Percentiles rank a stretch among this genome's conserved stretches.
Evolutionary conservation across 2,797 vertebrate genomes (phyloP).

Genomic region (Gila robusta): DNA sequence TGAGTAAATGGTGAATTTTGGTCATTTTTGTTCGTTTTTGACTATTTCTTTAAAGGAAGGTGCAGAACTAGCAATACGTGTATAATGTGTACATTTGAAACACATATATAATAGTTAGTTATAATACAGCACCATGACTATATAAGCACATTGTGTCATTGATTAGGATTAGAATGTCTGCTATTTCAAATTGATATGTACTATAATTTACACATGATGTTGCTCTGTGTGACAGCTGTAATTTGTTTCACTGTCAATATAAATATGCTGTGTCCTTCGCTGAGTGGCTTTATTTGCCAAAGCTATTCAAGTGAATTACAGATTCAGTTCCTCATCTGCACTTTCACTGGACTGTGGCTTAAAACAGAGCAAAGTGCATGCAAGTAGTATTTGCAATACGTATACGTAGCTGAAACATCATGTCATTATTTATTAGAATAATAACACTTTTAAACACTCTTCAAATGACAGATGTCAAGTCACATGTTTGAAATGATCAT

Average conservation of each 20-base stretch:
- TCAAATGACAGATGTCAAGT: slow-evolving; percentile 1
- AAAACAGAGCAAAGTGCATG: slow-evolving; percentile 8
- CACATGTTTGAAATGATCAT: neutral
- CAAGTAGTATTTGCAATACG: slow-evolving; percentile 3
- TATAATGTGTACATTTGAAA: slow-evolving; percentile 22
- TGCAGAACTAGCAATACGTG: slow-evolving; percentile 26
- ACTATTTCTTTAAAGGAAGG: neutral
- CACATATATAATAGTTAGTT: neutral
- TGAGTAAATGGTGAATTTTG: neutral
- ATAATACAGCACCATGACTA: neutral
- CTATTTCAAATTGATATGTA: neutral
- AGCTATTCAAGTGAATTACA: slow-evolving; percentile 9
- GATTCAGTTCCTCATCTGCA: neutral
- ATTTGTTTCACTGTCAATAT: slow-evolving; percentile 10
- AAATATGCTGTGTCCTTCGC: neutral
- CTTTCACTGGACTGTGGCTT: neutral
- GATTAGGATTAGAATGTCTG: slow-evolving; percentile 8
- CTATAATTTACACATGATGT: neutral
- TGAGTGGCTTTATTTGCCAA: slow-evolving; percentile 6
- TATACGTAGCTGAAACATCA: neutral
- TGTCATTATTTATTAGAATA: neutral
- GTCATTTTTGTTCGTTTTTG: neutral
- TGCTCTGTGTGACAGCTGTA: neutral
- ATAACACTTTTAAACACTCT: neutral
- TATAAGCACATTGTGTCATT: slow-evolving; percentile 19